These are phyloP conservation scores for Heterocephalus glaber DNA, from an alignment of 2,113 vertebrate genomes.

Conservation along the genomic window DNA sequence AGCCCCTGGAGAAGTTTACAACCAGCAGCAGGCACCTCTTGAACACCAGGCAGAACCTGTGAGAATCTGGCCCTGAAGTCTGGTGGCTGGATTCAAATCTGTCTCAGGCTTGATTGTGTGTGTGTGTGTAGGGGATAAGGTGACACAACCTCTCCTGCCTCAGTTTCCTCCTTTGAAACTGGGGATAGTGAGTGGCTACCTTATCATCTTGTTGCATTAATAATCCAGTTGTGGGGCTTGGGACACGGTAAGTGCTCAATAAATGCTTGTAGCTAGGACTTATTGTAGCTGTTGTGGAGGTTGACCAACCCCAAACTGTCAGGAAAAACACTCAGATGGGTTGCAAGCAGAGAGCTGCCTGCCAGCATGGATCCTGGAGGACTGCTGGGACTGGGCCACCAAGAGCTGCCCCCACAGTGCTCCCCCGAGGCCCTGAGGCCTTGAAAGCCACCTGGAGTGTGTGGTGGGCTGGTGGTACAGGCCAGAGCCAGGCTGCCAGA, in stretches of 20 bases:
- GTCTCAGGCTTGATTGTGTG: background rate
- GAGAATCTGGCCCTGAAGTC: background rate
- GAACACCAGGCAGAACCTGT: background rate
- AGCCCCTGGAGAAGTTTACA: background rate
- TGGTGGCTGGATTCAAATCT: background rate
- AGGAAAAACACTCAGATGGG: background rate
- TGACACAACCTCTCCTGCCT: background rate
- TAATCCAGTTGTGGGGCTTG: background rate
- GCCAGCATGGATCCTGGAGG: background rate
- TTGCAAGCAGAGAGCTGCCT: background rate
- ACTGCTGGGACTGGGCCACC: background rate
- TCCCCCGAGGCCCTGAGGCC: background rate
- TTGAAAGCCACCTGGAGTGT: constrained; percentile 32
- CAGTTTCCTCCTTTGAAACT: background rate
- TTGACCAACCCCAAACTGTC: background rate
- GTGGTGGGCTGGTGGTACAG: background rate
- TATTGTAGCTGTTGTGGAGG: background rate
- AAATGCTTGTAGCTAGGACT: background rate
- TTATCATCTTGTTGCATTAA: background rate
- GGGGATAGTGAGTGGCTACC: background rate
- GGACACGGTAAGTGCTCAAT: background rate
- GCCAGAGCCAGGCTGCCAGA: background rate
- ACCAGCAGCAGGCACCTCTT: background rate
- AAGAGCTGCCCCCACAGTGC: rapidly evolving
- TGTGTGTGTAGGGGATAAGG: background rate